These are phyloP conservation scores for Yponomeuta sedellus DNA, from an alignment of 2,888 invertebrate genomes.

Conservation along the genomic window DNA sequence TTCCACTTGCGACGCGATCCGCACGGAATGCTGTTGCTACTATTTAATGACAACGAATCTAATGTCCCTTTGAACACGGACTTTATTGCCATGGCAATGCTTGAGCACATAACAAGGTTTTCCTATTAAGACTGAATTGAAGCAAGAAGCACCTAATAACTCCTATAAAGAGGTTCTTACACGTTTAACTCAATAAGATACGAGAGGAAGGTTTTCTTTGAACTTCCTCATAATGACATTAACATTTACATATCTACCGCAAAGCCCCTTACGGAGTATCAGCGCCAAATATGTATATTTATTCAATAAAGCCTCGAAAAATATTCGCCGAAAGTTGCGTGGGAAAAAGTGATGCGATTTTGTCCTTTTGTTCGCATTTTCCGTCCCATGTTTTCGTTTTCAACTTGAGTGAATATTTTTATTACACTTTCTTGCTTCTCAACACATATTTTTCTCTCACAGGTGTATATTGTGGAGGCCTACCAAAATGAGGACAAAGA, in stretches of 20 bases:
- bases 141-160: background rate
- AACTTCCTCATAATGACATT: conserved; percentile 22
- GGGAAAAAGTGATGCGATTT: conserved; percentile 57
- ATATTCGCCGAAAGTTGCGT: conserved; percentile 53
- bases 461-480: background rate
- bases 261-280: conserved; percentile 46
- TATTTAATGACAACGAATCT: background rate
- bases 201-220: background rate
- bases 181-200: conserved; percentile 1
- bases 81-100: too few relatives aligned
- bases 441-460: conserved; percentile 46
- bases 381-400: conserved; percentile 65
- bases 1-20: conserved; percentile 19
- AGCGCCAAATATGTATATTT: conserved; percentile 64
- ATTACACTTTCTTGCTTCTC: conserved; percentile 61
- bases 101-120: background rate
- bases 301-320: conserved; percentile 65
- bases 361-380: conserved; percentile 56
- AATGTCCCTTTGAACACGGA: too few relatives aligned
- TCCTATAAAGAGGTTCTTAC: background rate
- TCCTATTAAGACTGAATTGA: background rate
- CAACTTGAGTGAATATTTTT: conserved; percentile 64
- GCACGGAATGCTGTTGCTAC: conserved; percentile 6
- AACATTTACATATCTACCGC: conserved; percentile 32
- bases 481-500: background rate